phyloP scores from a whole-genome alignment of 1,140 invertebrate species.

The Drosophila sp. region DNA sequence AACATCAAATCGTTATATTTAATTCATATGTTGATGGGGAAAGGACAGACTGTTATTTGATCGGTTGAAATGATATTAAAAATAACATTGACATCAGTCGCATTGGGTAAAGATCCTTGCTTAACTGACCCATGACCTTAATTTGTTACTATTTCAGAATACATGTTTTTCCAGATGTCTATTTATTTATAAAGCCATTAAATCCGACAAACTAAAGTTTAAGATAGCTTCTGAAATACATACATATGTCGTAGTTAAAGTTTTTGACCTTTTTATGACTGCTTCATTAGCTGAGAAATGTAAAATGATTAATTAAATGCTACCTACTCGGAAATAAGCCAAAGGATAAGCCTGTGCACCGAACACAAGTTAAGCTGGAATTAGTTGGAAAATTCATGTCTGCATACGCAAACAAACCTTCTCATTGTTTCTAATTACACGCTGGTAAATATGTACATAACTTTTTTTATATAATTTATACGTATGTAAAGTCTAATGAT shows the following conservation, averaged over 20 bases:
- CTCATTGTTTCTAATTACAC: slow-evolving; percentile 20
- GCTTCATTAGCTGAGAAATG: slow-evolving; percentile 19
- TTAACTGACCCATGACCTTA: no score
- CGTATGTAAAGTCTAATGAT: slow-evolving; percentile 28
- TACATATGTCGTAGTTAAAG: background rate
- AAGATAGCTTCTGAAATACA: no score
- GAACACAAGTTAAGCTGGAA: background rate
- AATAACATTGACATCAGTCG: no score
- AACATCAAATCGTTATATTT: background rate
- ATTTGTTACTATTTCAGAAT: no score
- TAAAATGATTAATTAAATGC: slow-evolving; percentile 20
- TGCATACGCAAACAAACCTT: background rate
- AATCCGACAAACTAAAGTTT: no score
- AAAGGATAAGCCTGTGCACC: slow-evolving; percentile 1
- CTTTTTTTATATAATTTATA: slow-evolving; percentile 6
- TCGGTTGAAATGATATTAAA: background rate
- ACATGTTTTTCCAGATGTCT: no score
- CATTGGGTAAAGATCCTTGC: no score
- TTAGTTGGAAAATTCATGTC: slow-evolving; percentile 6
- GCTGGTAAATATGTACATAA: slow-evolving; percentile 10
- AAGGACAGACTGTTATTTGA: background rate
- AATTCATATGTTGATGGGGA: background rate
- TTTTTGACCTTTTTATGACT: slow-evolving; percentile 16
- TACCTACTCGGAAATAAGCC: slow-evolving; percentile 10
- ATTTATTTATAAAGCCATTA: no score